phyloP scores from a whole-genome alignment of 2,888 invertebrate species.

The Teleogryllus oceanicus region DNA sequence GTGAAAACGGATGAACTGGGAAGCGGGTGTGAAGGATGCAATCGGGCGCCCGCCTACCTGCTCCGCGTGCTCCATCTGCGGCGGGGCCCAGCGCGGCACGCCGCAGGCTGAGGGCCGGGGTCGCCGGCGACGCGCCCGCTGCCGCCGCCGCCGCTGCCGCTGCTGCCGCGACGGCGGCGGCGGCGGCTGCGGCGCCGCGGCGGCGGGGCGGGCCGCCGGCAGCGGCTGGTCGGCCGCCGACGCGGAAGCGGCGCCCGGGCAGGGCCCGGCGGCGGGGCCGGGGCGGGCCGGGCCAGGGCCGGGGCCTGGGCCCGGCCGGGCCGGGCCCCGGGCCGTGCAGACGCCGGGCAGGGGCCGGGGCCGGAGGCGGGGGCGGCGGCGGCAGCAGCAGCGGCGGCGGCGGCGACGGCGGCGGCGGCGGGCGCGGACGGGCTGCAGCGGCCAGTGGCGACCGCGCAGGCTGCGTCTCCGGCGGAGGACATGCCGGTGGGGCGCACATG shows the following conservation, averaged over 20 bases:
- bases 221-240: not conserved
- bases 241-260: not conserved
- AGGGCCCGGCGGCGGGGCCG: slow-evolving; percentile 23
- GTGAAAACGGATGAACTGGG: too few relatives aligned
- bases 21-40: too few relatives aligned
- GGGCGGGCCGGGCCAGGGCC: slow-evolving; percentile 10
- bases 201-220: slow-evolving; percentile 5
- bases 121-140: not conserved
- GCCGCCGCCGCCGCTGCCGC: not conserved
- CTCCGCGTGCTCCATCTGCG: not conserved
- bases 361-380: slow-evolving; percentile 19
- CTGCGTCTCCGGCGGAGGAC: slow-evolving; percentile 10
- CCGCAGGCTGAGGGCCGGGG: too few relatives aligned
- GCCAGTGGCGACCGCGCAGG: slow-evolving; percentile 23
- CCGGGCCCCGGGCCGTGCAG: slow-evolving; percentile 20
- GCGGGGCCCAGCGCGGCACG: not conserved
- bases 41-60: too few relatives aligned
- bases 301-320: not conserved
- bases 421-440: slow-evolving; percentile 22
- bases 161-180: not conserved
- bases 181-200: not conserved
- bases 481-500: not conserved
- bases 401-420: slow-evolving; percentile 6
- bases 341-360: not conserved
- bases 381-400: slow-evolving; percentile 22